phyloP scores from a whole-genome alignment of 2,888 invertebrate species.

The Drosophila mulleri region DNA sequence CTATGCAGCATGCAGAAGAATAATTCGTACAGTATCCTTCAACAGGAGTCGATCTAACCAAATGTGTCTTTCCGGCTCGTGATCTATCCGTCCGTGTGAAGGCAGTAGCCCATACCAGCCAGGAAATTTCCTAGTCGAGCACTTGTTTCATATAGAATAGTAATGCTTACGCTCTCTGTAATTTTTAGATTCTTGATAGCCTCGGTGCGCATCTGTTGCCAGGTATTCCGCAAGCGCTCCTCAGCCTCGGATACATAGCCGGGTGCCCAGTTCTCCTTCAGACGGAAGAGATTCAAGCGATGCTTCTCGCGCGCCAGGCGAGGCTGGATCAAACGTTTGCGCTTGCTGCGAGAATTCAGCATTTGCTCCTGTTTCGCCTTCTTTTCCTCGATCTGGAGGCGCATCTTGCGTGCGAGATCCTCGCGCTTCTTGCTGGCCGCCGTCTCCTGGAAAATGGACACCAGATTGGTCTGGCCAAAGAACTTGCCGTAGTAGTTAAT shows the following conservation, averaged over 20 bases:
- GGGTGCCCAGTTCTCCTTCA: conserved; percentile 80
- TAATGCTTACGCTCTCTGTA: conserved; percentile 71
- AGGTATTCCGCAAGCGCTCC: conserved; percentile 87
- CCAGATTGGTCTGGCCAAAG: conserved; percentile 90
- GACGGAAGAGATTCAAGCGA: conserved; percentile 58
- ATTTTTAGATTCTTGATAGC: conserved; percentile 72
- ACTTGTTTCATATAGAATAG: background rate
- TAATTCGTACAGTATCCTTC: too few relatives aligned
- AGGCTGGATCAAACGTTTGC: conserved; percentile 84
- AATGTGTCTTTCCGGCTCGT: too few relatives aligned
- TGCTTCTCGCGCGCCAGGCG: conserved; percentile 85
- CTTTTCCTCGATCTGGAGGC: conserved; percentile 87
- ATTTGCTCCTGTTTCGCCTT: conserved; percentile 74
- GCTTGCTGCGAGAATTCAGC: conserved; percentile 43
- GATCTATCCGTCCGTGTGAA: too few relatives aligned
- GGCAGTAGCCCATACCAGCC: background rate
- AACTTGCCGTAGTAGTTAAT: conserved; percentile 88
- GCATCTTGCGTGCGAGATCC: conserved; percentile 89
- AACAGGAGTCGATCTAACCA: too few relatives aligned
- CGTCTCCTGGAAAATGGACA: conserved; percentile 89
- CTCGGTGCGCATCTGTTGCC: conserved; percentile 77
- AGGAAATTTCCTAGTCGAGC: background rate
- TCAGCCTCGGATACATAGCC: conserved; percentile 86
- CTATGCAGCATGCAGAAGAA: too few relatives aligned
- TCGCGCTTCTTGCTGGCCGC: conserved; percentile 92